Conservation (phyloP, 2,888 invertebrate species). For the Protonemura montana region DNA sequence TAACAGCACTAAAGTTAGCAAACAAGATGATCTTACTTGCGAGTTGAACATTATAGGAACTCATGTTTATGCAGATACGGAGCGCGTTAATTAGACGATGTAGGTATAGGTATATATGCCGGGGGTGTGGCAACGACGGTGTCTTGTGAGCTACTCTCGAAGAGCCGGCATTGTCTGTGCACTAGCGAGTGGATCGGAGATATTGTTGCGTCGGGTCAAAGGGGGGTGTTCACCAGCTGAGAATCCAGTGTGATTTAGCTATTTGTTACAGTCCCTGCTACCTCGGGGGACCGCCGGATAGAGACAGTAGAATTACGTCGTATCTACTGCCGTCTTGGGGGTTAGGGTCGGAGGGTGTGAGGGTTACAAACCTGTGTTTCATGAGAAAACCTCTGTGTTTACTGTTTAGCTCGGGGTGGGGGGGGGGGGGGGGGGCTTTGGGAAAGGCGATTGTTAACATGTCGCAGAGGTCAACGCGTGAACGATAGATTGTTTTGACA, state of each 20-base stretch:
- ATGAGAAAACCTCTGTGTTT: too few relatives aligned
- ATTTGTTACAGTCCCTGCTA: not conserved
- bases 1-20: slow-evolving; percentile 34
- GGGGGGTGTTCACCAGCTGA: not conserved
- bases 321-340: too few relatives aligned
- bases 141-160: not conserved
- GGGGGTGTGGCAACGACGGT: not conserved
- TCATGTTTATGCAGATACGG: slow-evolving; percentile 37
- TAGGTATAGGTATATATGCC: not conserved
- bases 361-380: too few relatives aligned
- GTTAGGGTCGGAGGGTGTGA: too few relatives aligned
- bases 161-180: not conserved
- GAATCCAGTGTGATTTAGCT: not conserved
- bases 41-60: slow-evolving; percentile 2
- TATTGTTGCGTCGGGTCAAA: not conserved
- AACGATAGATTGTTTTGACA: too few relatives aligned
- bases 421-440: too few relatives aligned
- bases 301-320: too few relatives aligned
- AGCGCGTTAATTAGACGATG: slow-evolving; percentile 28
- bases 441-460: too few relatives aligned
- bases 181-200: not conserved
- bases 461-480: too few relatives aligned
- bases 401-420: too few relatives aligned
- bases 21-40: slow-evolving; percentile 25
- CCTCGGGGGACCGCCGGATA: not conserved